These are phyloP conservation scores for Drosophila barbarae DNA, from an alignment of 2,888 invertebrate genomes.

Conservation along the genomic window DNA sequence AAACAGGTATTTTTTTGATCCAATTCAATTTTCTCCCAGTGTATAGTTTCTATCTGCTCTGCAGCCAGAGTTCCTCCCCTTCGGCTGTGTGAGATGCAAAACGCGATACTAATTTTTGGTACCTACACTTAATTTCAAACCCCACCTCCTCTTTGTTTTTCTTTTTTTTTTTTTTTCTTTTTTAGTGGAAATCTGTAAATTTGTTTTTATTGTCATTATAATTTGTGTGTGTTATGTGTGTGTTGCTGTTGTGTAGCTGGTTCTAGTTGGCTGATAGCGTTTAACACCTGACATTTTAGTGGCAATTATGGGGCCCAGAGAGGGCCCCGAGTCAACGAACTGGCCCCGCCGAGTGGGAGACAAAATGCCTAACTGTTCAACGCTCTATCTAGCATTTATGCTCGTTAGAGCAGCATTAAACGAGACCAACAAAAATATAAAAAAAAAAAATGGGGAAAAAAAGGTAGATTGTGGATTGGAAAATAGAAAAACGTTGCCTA, in stretches of 20 bases:
- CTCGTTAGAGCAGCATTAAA: slow-evolving; percentile 40
- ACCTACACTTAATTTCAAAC: slow-evolving; percentile 62
- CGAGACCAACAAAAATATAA: slow-evolving; percentile 6
- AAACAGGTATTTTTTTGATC: neutral
- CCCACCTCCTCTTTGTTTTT: slow-evolving; percentile 25
- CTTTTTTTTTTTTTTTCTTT: slow-evolving; percentile 36
- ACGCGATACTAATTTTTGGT: slow-evolving; percentile 70
- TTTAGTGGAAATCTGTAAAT: slow-evolving; percentile 72
- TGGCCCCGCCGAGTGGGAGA: slow-evolving; percentile 43
- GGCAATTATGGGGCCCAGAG: slow-evolving; percentile 57
- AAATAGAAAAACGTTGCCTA: slow-evolving; percentile 50
- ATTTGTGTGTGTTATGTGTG: slow-evolving; percentile 42
- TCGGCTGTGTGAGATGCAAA: slow-evolving; percentile 49
- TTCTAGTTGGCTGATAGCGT: slow-evolving; percentile 75
- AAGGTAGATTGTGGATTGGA: slow-evolving; percentile 11
- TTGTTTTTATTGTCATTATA: slow-evolving; percentile 73
- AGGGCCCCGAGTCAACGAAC: slow-evolving; percentile 37
- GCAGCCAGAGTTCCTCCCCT: slow-evolving; percentile 42
- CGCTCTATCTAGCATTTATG: slow-evolving; percentile 32
- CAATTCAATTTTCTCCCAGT: neutral
- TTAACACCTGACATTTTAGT: slow-evolving; percentile 76
- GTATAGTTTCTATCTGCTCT: slow-evolving; percentile 8
- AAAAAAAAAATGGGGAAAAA: slow-evolving; percentile 42
- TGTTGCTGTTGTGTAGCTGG: slow-evolving; percentile 53
- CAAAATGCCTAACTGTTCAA: slow-evolving; percentile 38